A percentile compares a stretch with the other conserved stretches of the same genome.
Conservation (phyloP, 2,888 invertebrate species). For the Gymnoscelis rufifasciata region DNA sequence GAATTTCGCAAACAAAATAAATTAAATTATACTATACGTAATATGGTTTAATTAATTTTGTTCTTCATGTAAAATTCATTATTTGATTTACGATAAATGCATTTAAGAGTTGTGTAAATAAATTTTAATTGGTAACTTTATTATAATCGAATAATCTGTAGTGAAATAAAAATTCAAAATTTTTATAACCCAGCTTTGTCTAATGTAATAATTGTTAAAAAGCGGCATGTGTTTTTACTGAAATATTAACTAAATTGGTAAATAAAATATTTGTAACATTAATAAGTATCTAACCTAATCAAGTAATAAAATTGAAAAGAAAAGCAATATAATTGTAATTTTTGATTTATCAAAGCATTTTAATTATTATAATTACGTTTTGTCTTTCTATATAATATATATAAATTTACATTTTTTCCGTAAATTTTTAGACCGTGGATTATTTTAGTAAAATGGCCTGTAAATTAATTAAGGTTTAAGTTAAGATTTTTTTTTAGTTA, state of each 20-base stretch:
- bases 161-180: slow-evolving; percentile 60
- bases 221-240: not conserved
- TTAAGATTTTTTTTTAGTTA: slow-evolving; percentile 36
- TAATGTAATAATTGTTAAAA: not conserved
- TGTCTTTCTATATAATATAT: too few relatives aligned
- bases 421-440: slow-evolving; percentile 48
- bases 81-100: slow-evolving; percentile 30
- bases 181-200: slow-evolving; percentile 42
- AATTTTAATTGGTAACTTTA: slow-evolving; percentile 66
- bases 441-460: slow-evolving; percentile 57
- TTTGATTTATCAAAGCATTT: too few relatives aligned
- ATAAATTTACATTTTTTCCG: slow-evolving; percentile 2
- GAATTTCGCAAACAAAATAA: slow-evolving; percentile 32
- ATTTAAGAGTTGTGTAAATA: slow-evolving; percentile 75
- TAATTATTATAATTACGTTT: too few relatives aligned
- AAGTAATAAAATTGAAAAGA: slow-evolving; percentile 36
- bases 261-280: not conserved
- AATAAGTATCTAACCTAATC: too few relatives aligned
- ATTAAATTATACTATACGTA: not conserved
- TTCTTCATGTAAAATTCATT: slow-evolving; percentile 9
- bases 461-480: slow-evolving; percentile 57
- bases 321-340: slow-evolving; percentile 66
- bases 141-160: slow-evolving; percentile 53
- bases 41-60: not conserved
- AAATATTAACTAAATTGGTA: not conserved